Evolutionary conservation across 1,140 invertebrate genomes (phyloP).

Genomic region (Zaprionus inermis): DNA sequence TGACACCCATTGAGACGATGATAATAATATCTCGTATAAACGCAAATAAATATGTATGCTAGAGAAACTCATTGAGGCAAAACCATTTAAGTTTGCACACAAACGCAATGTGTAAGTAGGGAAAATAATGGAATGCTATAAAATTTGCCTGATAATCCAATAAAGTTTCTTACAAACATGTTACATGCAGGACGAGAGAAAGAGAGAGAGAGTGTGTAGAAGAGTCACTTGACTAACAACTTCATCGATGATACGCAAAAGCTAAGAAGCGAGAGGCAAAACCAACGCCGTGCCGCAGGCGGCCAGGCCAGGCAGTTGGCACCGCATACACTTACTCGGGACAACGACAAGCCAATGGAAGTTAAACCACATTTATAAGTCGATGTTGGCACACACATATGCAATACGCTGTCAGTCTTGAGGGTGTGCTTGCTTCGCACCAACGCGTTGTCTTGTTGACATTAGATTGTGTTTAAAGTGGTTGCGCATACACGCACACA

Average conservation of each 20-base stretch:
- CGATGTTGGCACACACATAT: slow-evolving; percentile 59
- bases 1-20: slow-evolving; percentile 19
- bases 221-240: slow-evolving; percentile 69
- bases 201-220: neutral
- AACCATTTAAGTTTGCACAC: slow-evolving; percentile 50
- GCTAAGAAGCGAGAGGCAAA: slow-evolving; percentile 23
- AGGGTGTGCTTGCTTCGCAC: neutral
- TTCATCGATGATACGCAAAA: slow-evolving; percentile 72
- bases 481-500: slow-evolving; percentile 39
- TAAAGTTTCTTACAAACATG: slow-evolving; percentile 52
- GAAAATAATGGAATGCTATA: slow-evolving; percentile 55
- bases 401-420: slow-evolving; percentile 39
- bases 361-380: slow-evolving; percentile 79
- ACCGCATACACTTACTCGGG: slow-evolving; percentile 38
- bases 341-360: slow-evolving; percentile 65
- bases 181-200: neutral
- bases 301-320: slow-evolving; percentile 25
- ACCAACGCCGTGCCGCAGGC: slow-evolving; percentile 6
- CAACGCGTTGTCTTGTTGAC: slow-evolving; percentile 64
- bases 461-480: slow-evolving; percentile 81
- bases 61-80: slow-evolving; percentile 39
- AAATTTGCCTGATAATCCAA: slow-evolving; percentile 78
- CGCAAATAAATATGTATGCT: slow-evolving; percentile 47
- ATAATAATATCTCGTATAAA: slow-evolving; percentile 13
- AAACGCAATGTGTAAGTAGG: slow-evolving; percentile 53